phyloP scores from a whole-genome alignment of 2,797 vertebrate genomes.

The Fistularia commersonii region DNA sequence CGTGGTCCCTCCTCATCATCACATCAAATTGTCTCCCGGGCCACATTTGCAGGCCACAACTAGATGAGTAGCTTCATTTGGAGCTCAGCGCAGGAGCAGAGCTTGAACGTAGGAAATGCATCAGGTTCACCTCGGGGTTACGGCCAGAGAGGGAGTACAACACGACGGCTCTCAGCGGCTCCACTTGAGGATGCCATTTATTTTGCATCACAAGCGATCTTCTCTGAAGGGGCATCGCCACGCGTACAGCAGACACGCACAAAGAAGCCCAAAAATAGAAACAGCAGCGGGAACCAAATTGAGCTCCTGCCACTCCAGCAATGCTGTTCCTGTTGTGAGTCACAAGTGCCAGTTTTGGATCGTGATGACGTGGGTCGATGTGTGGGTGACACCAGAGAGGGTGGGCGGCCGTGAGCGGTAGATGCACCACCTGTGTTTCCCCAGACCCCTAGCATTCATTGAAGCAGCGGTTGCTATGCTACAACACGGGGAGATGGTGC shows the following conservation, averaged over 20 bases:
- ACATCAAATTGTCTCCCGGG: too few species aligned
- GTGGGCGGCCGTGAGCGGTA: slow-evolving; percentile 33
- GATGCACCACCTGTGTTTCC: slow-evolving; percentile 53
- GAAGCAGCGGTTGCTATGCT: slow-evolving; percentile 66
- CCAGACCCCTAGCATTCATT: slow-evolving; percentile 28
- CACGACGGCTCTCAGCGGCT: too few species aligned
- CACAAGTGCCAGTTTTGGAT: slow-evolving; percentile 54
- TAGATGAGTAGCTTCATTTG: too few species aligned
- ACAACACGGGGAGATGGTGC: slow-evolving; percentile 45
- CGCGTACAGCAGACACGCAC: slow-evolving; percentile 41
- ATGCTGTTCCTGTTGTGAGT: slow-evolving; percentile 52
- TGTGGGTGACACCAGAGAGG: slow-evolving; percentile 48
- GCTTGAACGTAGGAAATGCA: too few species aligned
- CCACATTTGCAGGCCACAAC: too few species aligned
- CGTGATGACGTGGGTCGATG: slow-evolving; percentile 48
- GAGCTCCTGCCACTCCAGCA: slow-evolving; percentile 26
- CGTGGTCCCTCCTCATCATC: too few species aligned
- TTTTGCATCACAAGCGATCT: slow-evolving; percentile 59
- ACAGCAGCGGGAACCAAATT: slow-evolving; percentile 28
- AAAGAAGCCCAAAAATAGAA: slow-evolving; percentile 50
- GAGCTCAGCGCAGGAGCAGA: too few species aligned
- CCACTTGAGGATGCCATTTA: slow-evolving; percentile 47
- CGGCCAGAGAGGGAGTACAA: too few species aligned
- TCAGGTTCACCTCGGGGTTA: too few species aligned
- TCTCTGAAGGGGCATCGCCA: slow-evolving; percentile 36